phyloP scores from a whole-genome alignment of 2,797 vertebrate genomes.

The Triplophysa bombifrons region DNA sequence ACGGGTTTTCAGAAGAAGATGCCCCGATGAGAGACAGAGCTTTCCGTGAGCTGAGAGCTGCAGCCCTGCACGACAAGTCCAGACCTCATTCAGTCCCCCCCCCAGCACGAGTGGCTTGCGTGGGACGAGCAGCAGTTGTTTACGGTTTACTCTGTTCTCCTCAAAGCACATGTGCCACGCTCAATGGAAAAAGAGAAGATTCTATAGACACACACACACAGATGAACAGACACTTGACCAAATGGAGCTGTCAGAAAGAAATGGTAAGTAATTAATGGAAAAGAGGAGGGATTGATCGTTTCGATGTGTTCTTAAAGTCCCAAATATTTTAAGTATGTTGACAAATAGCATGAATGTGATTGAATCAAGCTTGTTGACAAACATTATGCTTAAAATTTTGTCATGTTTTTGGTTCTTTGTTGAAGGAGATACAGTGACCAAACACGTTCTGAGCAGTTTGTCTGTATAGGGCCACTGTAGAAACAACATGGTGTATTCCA shows the following conservation, averaged over 20 bases:
- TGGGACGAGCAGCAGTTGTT: constrained; percentile 75
- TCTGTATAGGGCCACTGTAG: too few species aligned
- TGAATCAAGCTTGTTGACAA: too few species aligned
- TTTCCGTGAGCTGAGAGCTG: constrained; percentile 71
- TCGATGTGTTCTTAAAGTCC: neutral
- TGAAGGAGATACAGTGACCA: too few species aligned
- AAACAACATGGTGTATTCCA: too few species aligned
- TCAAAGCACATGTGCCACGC: constrained; percentile 75
- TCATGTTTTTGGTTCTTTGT: too few species aligned
- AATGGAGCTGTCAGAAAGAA: constrained; percentile 5
- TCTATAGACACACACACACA: constrained; percentile 71
- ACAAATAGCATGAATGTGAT: too few species aligned
- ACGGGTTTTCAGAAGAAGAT: constrained; percentile 52
- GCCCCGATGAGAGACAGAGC: constrained; percentile 67
- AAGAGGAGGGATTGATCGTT: constrained; percentile 14
- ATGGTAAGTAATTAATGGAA: constrained; percentile 26
- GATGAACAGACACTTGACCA: constrained; percentile 33
- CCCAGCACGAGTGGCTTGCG: constrained; percentile 67
- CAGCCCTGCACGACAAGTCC: constrained; percentile 72
- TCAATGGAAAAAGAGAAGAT: constrained; percentile 67
- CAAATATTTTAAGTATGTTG: too few species aligned
- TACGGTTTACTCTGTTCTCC: constrained; percentile 72
- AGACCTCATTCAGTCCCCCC: constrained; percentile 64
- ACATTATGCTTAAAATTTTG: too few species aligned
- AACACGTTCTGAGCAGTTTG: too few species aligned